Percentiles rank a stretch among this genome's conserved stretches.
Conservation (phyloP, 2,113 vertebrate species). For the Calidris pugnax region DNA sequence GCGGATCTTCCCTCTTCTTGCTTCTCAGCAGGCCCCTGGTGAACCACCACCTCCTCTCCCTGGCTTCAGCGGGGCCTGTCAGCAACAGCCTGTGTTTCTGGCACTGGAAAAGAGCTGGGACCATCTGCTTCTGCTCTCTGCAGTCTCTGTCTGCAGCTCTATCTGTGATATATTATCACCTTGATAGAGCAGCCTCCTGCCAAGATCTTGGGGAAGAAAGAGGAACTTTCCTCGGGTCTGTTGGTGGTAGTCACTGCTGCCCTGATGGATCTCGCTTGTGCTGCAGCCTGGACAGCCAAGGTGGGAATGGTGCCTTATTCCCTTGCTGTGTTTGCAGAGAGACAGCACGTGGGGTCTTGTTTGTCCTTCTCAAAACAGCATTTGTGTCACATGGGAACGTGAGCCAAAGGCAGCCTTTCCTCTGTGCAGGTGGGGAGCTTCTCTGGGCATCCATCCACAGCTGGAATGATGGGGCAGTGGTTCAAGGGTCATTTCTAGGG, state of each 20-base stretch:
- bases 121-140: slow-evolving; percentile 42
- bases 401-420: background rate
- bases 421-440: background rate
- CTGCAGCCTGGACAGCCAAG: background rate
- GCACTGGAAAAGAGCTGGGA: background rate
- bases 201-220: background rate
- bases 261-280: background rate
- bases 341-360: no score
- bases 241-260: background rate
- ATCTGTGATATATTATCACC: background rate
- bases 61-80: background rate
- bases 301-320: background rate
- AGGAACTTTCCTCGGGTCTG: background rate
- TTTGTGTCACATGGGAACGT: rapidly evolving
- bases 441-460: background rate
- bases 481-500: background rate
- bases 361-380: background rate
- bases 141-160: background rate
- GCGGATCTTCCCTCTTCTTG: background rate
- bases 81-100: background rate
- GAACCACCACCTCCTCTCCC: background rate
- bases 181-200: background rate
- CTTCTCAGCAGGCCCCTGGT: background rate
- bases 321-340: background rate
- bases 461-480: background rate